Conservation (phyloP, 2,888 invertebrate genomes). For the Euplagia quadripunctaria region DNA sequence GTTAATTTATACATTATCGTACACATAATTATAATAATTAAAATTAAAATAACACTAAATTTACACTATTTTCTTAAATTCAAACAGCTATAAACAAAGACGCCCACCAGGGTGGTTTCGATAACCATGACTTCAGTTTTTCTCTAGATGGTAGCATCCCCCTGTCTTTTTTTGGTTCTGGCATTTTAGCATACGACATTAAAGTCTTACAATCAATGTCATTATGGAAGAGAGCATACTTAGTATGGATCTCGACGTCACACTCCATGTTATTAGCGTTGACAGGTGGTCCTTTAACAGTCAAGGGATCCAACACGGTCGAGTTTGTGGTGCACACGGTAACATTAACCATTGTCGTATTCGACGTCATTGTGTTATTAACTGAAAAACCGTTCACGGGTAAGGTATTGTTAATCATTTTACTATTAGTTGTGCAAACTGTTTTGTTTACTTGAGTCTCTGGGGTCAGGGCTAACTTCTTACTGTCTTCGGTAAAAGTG, state of each 20-base stretch:
- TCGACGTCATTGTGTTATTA: slow-evolving; percentile 6
- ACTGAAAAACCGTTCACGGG: slow-evolving; percentile 12
- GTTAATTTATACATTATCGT: background rate
- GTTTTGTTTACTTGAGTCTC: slow-evolving; percentile 59
- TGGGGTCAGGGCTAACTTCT: slow-evolving; percentile 53
- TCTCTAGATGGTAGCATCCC: slow-evolving; percentile 65
- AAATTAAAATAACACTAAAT: background rate
- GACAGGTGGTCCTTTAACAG: slow-evolving; percentile 65
- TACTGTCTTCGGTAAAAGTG: slow-evolving; percentile 74
- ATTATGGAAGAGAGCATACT: slow-evolving; percentile 59
- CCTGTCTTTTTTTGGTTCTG: slow-evolving; percentile 64
- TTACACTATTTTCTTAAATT: slow-evolving; percentile 8
- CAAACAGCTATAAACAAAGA: slow-evolving; percentile 76
- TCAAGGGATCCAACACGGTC: slow-evolving; percentile 68
- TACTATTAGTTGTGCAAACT: slow-evolving; percentile 68
- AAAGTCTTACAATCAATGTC: slow-evolving; percentile 71
- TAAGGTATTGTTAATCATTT: slow-evolving; percentile 53
- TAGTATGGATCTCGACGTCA: slow-evolving; percentile 72
- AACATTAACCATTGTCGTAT: slow-evolving; percentile 46
- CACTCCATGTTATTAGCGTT: slow-evolving; percentile 69
- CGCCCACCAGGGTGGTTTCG: slow-evolving; percentile 82
- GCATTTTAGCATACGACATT: slow-evolving; percentile 71
- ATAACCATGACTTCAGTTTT: slow-evolving; percentile 72
- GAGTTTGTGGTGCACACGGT: slow-evolving; percentile 62
- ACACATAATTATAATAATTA: background rate